Evolutionary conservation across 1,140 invertebrate species (phyloP).

Genomic region (Drosophila aff.): DNA sequence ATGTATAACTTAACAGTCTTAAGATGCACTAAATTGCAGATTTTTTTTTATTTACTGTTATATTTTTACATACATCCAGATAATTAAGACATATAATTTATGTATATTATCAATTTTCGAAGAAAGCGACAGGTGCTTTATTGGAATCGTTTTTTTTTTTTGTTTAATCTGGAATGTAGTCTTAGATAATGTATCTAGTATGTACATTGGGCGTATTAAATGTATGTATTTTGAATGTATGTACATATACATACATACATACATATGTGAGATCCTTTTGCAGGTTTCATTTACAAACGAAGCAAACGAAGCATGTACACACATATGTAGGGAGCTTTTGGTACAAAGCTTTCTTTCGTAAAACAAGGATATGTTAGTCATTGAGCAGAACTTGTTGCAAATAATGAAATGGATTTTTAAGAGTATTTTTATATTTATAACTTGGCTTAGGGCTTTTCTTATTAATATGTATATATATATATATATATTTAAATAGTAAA

Average conservation of each 20-base stretch:
- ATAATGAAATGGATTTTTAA: neutral
- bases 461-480: too few species aligned
- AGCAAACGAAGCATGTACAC: neutral
- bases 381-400: conserved; percentile 38
- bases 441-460: too few species aligned
- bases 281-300: conserved; percentile 2
- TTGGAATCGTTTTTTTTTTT: neutral
- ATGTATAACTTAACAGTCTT: neutral
- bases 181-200: conserved; percentile 15
- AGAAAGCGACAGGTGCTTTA: conserved; percentile 26
- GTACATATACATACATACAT: neutral
- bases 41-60: too few species aligned
- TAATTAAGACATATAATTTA: neutral
- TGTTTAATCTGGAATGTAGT: conserved; percentile 6
- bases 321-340: conserved; percentile 18
- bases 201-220: conserved; percentile 11
- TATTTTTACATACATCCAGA: neutral
- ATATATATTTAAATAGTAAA: too few species aligned
- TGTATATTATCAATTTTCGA: neutral
- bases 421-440: neutral
- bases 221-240: neutral
- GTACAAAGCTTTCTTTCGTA: conserved; percentile 17
- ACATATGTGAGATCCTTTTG: conserved; percentile 11
- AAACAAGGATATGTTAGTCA: conserved; percentile 8
- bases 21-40: neutral